phyloP scores from a whole-genome alignment of 2,113 vertebrate species.

The Atrichornis clamosus region DNA sequence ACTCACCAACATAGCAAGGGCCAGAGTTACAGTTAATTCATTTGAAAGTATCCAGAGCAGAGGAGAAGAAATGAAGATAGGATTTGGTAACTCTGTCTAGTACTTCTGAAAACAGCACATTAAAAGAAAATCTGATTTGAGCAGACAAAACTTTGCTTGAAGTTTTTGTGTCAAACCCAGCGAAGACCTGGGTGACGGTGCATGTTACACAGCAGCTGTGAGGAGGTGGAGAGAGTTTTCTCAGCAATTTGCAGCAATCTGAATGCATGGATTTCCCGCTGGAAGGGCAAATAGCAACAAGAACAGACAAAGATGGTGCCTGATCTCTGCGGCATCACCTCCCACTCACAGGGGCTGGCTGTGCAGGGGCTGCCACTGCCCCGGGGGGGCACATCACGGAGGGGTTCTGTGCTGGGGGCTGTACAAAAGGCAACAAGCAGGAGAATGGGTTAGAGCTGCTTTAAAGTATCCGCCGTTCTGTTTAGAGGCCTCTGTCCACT shows the following conservation, averaged over 20 bases:
- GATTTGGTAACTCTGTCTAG: background rate
- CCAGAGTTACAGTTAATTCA: background rate
- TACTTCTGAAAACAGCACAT: background rate
- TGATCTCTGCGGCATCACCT: background rate
- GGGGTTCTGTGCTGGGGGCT: background rate
- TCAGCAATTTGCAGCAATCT: background rate
- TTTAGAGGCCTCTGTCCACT: background rate
- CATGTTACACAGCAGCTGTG: background rate
- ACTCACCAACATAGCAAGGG: background rate
- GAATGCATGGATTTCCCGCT: background rate
- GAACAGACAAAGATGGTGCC: accelerated
- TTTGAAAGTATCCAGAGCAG: background rate
- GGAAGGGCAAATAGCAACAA: background rate
- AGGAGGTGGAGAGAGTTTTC: background rate
- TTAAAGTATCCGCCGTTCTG: background rate
- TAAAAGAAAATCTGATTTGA: background rate
- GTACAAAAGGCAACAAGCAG: background rate
- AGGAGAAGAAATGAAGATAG: background rate
- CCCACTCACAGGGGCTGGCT: background rate
- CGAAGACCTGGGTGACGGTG: background rate
- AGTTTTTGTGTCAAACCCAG: background rate
- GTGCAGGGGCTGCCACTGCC: background rate
- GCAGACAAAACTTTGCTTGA: background rate
- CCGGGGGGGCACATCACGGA: accelerated
- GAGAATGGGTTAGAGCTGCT: background rate